Conservation (phyloP, 1,140 invertebrate species). For the Glomeris maerens region DNA sequence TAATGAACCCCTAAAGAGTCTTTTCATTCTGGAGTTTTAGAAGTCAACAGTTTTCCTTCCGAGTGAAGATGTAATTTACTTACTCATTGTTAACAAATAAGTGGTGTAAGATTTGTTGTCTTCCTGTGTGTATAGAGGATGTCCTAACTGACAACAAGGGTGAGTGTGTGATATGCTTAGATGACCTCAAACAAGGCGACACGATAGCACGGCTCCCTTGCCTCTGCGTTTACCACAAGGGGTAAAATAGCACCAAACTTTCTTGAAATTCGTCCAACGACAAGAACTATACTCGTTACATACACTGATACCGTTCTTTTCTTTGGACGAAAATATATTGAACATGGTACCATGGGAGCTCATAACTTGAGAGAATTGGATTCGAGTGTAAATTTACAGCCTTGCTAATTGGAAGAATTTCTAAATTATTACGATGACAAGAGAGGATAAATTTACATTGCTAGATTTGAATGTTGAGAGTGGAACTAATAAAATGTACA, state of each 20-base stretch:
- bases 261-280: background rate
- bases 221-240: slow-evolving; percentile 99
- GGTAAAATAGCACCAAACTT: slow-evolving; percentile 40
- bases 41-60: too few species aligned
- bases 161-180: slow-evolving; percentile 97
- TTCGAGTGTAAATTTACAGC: background rate
- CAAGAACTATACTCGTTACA: slow-evolving; percentile 2
- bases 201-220: slow-evolving; percentile 95
- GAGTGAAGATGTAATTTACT: too few species aligned
- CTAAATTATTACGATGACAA: too few species aligned
- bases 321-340: background rate
- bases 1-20: too few species aligned
- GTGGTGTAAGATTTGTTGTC: slow-evolving; percentile 11
- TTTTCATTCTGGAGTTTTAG: too few species aligned
- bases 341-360: too few species aligned
- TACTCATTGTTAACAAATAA: slow-evolving; percentile 6
- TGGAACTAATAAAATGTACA: too few species aligned
- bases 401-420: background rate
- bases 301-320: background rate
- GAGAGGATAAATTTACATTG: too few species aligned
- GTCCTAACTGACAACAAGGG: slow-evolving; percentile 86
- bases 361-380: background rate
- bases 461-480: too few species aligned
- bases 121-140: slow-evolving; percentile 63
- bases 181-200: slow-evolving; percentile 85